Percentiles rank a stretch among this genome's conserved stretches.
Conservation (phyloP, 2,888 invertebrate genomes). For the Amorpha juglandis region DNA sequence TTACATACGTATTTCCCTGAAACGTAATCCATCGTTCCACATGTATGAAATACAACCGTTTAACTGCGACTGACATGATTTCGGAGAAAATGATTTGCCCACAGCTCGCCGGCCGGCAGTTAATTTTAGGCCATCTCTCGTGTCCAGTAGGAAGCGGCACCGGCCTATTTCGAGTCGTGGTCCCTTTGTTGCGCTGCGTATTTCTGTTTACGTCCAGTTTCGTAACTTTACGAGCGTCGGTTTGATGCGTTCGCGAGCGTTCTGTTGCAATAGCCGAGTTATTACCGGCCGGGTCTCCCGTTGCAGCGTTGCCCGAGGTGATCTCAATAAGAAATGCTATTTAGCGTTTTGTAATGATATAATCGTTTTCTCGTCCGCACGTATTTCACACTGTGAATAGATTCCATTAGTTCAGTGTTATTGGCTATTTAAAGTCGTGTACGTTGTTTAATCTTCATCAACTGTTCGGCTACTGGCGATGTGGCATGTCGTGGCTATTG, state of each 20-base stretch:
- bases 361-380: slow-evolving; percentile 45
- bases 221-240: slow-evolving; percentile 76
- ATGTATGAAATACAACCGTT: slow-evolving; percentile 14
- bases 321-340: slow-evolving; percentile 57
- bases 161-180: slow-evolving; percentile 67
- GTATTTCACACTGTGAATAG: slow-evolving; percentile 43
- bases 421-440: slow-evolving; percentile 38
- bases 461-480: slow-evolving; percentile 31
- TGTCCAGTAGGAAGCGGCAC: slow-evolving; percentile 70
- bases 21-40: neutral
- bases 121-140: slow-evolving; percentile 66
- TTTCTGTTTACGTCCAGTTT: slow-evolving; percentile 80
- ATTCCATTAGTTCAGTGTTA: slow-evolving; percentile 56
- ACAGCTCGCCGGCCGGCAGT: slow-evolving; percentile 31
- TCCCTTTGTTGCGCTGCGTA: slow-evolving; percentile 78
- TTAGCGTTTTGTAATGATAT: slow-evolving; percentile 45
- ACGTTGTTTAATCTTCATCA: slow-evolving; percentile 17
- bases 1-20: slow-evolving; percentile 1
- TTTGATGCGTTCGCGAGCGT: slow-evolving; percentile 67
- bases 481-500: neutral
- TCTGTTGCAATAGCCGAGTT: slow-evolving; percentile 67
- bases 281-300: slow-evolving; percentile 73
- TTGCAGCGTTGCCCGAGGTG: slow-evolving; percentile 66
- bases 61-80: slow-evolving; percentile 15
- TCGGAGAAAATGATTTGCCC: slow-evolving; percentile 18